phyloP scores from a whole-genome alignment of 1,140 invertebrate genomes.

The Drosophila sp. region DNA sequence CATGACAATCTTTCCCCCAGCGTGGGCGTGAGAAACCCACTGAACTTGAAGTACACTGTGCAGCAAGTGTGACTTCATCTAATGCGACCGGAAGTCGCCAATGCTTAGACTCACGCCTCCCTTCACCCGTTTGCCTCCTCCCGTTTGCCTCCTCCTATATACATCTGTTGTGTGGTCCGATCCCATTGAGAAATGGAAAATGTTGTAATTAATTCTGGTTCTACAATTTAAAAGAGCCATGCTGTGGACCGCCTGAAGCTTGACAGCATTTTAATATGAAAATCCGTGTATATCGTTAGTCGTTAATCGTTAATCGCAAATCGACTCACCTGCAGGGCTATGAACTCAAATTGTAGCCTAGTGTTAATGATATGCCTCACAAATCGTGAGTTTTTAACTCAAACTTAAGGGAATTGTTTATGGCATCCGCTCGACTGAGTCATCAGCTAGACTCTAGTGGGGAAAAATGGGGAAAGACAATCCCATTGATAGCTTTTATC shows the following conservation, averaged over 20 bases:
- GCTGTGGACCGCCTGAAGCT: constrained; percentile 63
- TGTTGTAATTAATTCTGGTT: constrained; percentile 33
- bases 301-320: constrained; percentile 34
- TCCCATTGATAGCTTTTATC: constrained; percentile 17
- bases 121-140: neutral
- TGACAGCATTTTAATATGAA: neutral
- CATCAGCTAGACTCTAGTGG: neutral
- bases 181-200: constrained; percentile 3
- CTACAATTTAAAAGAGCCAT: neutral
- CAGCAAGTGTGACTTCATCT: constrained; percentile 28
- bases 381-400: neutral
- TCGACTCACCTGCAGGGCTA: constrained; percentile 23
- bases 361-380: constrained; percentile 33
- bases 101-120: constrained; percentile 31
- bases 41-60: constrained; percentile 59
- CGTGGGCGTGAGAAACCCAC: constrained; percentile 76
- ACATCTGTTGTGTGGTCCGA: constrained; percentile 38
- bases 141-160: neutral
- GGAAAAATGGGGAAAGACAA: no score
- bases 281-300: constrained; percentile 34
- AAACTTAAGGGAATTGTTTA: constrained; percentile 24
- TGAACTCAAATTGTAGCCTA: neutral
- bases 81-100: constrained; percentile 63
- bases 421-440: constrained; percentile 42
- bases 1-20: constrained; percentile 47